These are phyloP conservation scores for Buceros bicornis DNA, from an alignment of 2,797 vertebrate genomes.

Conservation along the genomic window DNA sequence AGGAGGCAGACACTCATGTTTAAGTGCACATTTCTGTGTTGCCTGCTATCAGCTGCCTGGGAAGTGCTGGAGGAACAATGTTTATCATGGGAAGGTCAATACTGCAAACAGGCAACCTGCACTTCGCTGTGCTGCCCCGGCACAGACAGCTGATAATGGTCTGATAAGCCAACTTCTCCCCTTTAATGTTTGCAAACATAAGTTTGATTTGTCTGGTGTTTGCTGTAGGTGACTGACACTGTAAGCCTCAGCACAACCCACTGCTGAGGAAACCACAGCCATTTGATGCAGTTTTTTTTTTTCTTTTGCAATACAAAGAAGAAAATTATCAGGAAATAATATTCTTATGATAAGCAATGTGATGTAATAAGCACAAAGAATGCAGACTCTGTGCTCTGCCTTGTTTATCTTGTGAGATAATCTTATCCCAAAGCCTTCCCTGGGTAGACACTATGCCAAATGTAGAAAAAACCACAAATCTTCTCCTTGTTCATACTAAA, in stretches of 20 bases:
- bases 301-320: background rate
- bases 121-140: background rate
- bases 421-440: background rate
- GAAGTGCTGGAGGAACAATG: too few relatives aligned
- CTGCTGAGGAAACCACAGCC: background rate
- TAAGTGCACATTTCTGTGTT: accelerated
- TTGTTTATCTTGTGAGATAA: background rate
- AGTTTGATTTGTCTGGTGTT: background rate
- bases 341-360: background rate
- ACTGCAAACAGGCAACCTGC: background rate
- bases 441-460: background rate
- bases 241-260: background rate
- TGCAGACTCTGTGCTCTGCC: background rate
- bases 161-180: too few relatives aligned
- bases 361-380: background rate
- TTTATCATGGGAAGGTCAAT: accelerated
- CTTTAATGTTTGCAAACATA: background rate
- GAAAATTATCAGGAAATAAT: background rate
- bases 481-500: background rate
- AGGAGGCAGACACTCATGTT: accelerated
- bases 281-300: background rate
- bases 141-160: background rate
- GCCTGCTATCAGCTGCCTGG: background rate
- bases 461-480: background rate
- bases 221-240: background rate